Percentiles rank a stretch among this genome's conserved stretches.
These are phyloP conservation scores for Halisarca cf. caerulea DNA, from an alignment of 37 sponge, comb jelly and placozoan genomes.

Conservation along the genomic window DNA sequence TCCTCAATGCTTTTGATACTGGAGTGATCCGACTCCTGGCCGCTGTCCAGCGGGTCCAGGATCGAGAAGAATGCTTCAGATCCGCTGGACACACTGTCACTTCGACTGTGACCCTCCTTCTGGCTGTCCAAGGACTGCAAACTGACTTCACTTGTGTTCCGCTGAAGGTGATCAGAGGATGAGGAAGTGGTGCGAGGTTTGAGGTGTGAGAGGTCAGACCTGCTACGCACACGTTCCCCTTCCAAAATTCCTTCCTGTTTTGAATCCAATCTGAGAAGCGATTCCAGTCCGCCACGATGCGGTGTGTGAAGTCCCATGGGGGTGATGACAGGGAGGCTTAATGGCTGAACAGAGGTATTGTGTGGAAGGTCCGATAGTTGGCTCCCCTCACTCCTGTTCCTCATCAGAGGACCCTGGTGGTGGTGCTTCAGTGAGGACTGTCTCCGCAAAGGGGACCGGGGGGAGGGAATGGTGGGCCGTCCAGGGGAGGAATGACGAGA, in stretches of 20 bases:
- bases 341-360: neutral
- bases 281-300: neutral
- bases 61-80: slow-evolving; percentile 18
- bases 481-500: neutral
- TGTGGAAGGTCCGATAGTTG: slow-evolving; percentile 8
- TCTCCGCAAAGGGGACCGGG: neutral
- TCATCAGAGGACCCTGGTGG: neutral
- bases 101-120: neutral
- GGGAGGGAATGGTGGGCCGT: neutral
- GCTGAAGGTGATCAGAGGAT: neutral
- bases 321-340: slow-evolving; percentile 8
- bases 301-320: neutral
- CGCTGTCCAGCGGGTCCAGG: neutral
- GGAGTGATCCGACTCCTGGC: slow-evolving; percentile 17
- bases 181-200: neutral
- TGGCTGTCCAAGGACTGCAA: slow-evolving; percentile 2
- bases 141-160: neutral
- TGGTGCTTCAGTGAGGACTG: neutral
- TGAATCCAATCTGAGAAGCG: neutral
- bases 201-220: neutral
- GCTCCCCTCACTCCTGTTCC: slow-evolving; percentile 14
- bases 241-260: slow-evolving; percentile 5
- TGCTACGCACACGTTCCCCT: slow-evolving; percentile 18
- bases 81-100: slow-evolving; percentile 16
- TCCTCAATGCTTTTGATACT: slow-evolving; percentile 19